Conservation (phyloP, 2,888 invertebrate genomes). For the Holacanthella duospinosa region DNA sequence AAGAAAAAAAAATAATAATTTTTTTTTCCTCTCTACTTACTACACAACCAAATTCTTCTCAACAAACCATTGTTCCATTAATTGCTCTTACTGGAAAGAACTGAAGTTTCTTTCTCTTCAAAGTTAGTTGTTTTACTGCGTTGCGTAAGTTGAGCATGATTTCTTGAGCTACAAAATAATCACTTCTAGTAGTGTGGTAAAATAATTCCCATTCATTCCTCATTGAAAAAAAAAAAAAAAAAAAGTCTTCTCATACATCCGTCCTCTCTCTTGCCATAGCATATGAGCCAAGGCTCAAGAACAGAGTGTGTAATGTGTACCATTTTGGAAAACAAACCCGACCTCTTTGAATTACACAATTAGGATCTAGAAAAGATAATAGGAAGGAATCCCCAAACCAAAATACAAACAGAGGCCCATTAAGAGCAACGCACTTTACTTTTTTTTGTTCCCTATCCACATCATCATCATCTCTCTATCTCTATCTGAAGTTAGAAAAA, state of each 20-base stretch:
- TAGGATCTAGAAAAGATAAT: not conserved
- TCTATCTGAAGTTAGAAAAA: not conserved
- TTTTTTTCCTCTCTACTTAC: too few species aligned
- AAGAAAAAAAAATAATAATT: too few species aligned
- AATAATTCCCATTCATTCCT: not conserved
- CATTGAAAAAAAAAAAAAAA: not conserved
- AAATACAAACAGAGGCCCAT: not conserved
- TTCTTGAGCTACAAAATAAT: too few species aligned
- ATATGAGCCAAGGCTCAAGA: too few species aligned
- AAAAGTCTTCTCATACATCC: too few species aligned
- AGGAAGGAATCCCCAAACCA: not conserved
- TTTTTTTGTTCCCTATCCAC: not conserved
- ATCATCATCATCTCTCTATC: not conserved
- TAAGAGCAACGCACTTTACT: constrained; percentile 3
- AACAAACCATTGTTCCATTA: too few species aligned
- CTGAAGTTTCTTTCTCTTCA: too few species aligned
- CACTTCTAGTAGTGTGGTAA: not conserved
- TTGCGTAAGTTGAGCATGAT: too few species aligned
- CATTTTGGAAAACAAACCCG: not conserved
- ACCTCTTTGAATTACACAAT: constrained; percentile 3
- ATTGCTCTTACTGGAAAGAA: too few species aligned
- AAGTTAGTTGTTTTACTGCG: too few species aligned
- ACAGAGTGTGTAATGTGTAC: not conserved
- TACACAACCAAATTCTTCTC: too few species aligned
- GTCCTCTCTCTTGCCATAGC: too few species aligned